Conservation (phyloP, 2,113 vertebrate species). For the Chauna torquata region DNA sequence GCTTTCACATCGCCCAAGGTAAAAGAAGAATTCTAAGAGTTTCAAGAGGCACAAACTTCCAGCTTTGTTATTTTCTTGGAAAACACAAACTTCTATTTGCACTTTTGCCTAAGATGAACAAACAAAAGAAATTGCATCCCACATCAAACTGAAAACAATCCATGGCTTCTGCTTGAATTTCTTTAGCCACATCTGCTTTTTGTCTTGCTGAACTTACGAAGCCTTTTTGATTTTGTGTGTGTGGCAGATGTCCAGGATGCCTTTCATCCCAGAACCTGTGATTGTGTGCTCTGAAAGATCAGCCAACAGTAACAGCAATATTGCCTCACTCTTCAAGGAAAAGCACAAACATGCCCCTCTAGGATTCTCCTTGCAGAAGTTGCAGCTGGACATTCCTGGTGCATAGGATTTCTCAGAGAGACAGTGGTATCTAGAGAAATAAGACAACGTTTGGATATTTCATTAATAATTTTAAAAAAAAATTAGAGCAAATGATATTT, state of each 20-base stretch:
- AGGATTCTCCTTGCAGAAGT: neutral
- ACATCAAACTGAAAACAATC: neutral
- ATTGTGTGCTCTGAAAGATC: neutral
- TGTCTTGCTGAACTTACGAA: neutral
- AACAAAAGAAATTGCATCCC: neutral
- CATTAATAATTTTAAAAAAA: neutral
- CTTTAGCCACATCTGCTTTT: neutral
- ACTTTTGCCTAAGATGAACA: neutral
- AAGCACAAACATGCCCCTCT: neutral
- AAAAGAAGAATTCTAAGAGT: neutral
- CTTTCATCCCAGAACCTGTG: neutral
- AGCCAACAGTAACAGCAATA: neutral
- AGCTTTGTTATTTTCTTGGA: neutral
- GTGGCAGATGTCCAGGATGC: neutral
- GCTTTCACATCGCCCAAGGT: neutral
- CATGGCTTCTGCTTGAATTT: neutral
- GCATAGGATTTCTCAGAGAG: neutral
- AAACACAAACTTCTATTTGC: neutral
- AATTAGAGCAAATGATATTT: neutral
- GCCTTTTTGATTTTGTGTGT: neutral
- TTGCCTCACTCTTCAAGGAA: neutral
- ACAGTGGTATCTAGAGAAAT: neutral
- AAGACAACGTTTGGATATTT: neutral
- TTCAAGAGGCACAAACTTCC: neutral
- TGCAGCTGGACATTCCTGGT: neutral